phyloP scores from a whole-genome alignment of 2,797 vertebrate genomes.

The Acestrorhynchus altus region DNA sequence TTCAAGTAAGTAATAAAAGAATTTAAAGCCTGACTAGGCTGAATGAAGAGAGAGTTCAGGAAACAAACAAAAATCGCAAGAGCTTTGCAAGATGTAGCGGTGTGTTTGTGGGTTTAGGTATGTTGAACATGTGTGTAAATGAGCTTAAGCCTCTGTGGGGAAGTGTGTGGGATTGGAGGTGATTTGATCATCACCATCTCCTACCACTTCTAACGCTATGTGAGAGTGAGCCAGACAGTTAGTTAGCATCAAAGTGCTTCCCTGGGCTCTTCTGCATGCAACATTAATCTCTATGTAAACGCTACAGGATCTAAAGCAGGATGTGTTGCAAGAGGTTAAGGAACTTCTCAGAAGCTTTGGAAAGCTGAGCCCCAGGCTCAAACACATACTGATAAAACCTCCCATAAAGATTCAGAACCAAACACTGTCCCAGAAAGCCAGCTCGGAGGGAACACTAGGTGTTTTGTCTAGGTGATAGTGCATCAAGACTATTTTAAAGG shows the following conservation, averaged over 20 bases:
- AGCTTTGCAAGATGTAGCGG: background rate
- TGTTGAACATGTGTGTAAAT: background rate
- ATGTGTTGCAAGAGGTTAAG: slow-evolving; percentile 38
- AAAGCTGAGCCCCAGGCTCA: slow-evolving; percentile 27
- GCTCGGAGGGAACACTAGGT: background rate
- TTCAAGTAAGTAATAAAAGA: background rate
- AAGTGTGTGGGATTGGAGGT: slow-evolving; percentile 20
- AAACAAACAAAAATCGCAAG: background rate
- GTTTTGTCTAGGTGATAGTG: background rate
- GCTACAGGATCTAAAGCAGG: slow-evolving; percentile 25
- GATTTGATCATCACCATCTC: slow-evolving; percentile 36
- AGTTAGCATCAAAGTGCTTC: slow-evolving; percentile 49
- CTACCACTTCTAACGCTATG: slow-evolving; percentile 5
- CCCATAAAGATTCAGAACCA: slow-evolving; percentile 17
- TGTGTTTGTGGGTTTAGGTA: background rate
- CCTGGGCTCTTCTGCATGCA: slow-evolving; percentile 40
- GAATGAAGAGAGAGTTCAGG: background rate
- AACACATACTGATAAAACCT: slow-evolving; percentile 28
- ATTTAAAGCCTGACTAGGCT: background rate
- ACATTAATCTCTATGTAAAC: slow-evolving; percentile 51
- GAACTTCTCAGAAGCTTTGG: slow-evolving; percentile 23
- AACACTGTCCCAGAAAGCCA: background rate
- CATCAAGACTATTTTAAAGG: background rate
- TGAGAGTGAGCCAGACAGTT: slow-evolving; percentile 19
- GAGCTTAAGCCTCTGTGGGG: background rate